These are phyloP conservation scores for Hydraecia micacea DNA, from an alignment of 2,888 invertebrate species.

Conservation along the genomic window DNA sequence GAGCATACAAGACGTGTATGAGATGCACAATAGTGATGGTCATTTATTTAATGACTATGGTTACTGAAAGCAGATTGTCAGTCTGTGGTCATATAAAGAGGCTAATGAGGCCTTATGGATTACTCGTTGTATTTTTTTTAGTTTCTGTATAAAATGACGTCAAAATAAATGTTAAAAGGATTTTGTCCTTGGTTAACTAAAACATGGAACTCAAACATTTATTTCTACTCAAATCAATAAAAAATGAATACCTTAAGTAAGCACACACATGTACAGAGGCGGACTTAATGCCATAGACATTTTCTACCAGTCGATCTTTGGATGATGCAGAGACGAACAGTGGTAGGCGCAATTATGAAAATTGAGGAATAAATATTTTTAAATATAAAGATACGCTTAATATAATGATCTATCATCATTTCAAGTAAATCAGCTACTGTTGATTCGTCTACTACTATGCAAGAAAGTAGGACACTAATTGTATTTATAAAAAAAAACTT, in stretches of 20 bases:
- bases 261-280: neutral
- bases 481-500: too few relatives aligned
- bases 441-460: too few relatives aligned
- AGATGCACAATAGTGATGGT: constrained; percentile 8
- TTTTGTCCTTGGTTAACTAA: too few relatives aligned
- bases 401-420: too few relatives aligned
- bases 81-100: constrained; percentile 2
- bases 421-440: too few relatives aligned
- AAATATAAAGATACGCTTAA: too few relatives aligned
- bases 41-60: constrained; percentile 22
- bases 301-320: neutral
- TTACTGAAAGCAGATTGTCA: constrained; percentile 19
- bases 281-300: too few relatives aligned
- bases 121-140: neutral
- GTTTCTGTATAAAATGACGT: neutral
- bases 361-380: too few relatives aligned
- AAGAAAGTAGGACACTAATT: too few relatives aligned
- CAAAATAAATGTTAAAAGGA: neutral
- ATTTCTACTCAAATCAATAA: neutral
- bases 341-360: too few relatives aligned
- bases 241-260: too few relatives aligned
- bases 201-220: neutral
- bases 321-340: neutral
- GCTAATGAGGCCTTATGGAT: too few relatives aligned
- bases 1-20: constrained; percentile 5